Evolutionary conservation across 2,888 invertebrate genomes (phyloP).

Genomic region (Tholera decimalis): DNA sequence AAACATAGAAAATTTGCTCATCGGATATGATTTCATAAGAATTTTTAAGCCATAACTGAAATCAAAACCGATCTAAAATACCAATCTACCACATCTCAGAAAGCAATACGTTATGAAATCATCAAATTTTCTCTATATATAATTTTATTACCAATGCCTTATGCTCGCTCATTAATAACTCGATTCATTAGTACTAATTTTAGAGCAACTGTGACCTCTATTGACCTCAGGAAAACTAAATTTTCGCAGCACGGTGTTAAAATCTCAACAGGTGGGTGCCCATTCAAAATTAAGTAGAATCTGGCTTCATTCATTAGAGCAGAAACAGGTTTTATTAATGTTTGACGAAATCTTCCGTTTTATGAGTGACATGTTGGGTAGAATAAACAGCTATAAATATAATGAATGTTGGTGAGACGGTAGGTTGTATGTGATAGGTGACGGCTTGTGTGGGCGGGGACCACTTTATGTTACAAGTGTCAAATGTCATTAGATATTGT

Average conservation of each 20-base stretch:
- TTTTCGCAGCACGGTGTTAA: constrained; percentile 54
- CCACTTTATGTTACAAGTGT: constrained; percentile 62
- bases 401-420: constrained; percentile 72
- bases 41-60: too few species aligned
- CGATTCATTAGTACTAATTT: constrained; percentile 14
- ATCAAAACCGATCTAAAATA: too few species aligned
- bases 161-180: neutral
- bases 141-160: neutral
- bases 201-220: constrained; percentile 32
- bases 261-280: constrained; percentile 36
- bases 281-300: constrained; percentile 40
- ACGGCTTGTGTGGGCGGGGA: constrained; percentile 74
- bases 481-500: constrained; percentile 36
- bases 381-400: constrained; percentile 77
- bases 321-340: constrained; percentile 58
- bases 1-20: too few species aligned
- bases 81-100: too few species aligned
- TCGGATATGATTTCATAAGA: too few species aligned
- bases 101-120: too few species aligned
- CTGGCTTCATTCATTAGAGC: constrained; percentile 58
- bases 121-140: neutral
- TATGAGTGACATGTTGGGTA: constrained; percentile 72
- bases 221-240: constrained; percentile 39
- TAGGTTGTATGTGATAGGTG: constrained; percentile 64
- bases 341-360: constrained; percentile 64